Evolutionary conservation across 2,113 vertebrate genomes (phyloP).

Genomic region (Calyptomena viridis): DNA sequence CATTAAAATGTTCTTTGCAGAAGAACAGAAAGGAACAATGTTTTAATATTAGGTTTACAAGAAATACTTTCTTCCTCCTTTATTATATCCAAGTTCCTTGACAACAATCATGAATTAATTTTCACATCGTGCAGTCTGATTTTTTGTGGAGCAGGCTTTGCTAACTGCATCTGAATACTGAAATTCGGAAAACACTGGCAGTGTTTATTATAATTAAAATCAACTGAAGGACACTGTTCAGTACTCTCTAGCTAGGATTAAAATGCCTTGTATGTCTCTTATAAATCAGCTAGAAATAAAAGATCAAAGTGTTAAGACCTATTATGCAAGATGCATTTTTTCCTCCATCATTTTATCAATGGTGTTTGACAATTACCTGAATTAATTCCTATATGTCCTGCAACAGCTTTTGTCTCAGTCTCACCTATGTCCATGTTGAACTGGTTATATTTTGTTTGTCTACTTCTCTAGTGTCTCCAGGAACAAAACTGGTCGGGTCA

Average conservation of each 20-base stretch:
- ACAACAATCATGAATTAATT: constrained; percentile 34
- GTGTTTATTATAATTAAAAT: constrained; percentile 1
- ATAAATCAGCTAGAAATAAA: not conserved
- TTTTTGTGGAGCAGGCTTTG: not conserved
- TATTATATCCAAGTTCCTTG: constrained; percentile 13
- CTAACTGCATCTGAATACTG: not conserved
- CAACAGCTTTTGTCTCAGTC: not conserved
- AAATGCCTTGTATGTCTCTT: not conserved
- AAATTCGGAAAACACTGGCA: not conserved
- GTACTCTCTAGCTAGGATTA: not conserved
- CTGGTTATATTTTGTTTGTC: not conserved
- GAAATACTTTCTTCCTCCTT: constrained; percentile 29
- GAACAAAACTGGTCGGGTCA: not conserved
- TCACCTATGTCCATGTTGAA: not conserved
- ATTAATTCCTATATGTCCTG: not conserved
- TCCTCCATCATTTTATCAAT: fast-evolving
- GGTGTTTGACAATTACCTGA: not conserved
- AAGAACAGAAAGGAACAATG: constrained; percentile 26
- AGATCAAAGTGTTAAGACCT: not conserved
- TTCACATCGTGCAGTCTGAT: not conserved
- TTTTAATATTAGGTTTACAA: constrained; percentile 48
- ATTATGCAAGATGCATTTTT: not conserved
- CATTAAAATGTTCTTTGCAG: constrained; percentile 44
- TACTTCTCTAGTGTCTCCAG: not conserved
- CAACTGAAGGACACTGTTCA: not conserved